Percentiles rank a stretch among this genome's conserved stretches.
Conservation (phyloP, 2,113 vertebrate species). For the Alaudala cheleensis region DNA sequence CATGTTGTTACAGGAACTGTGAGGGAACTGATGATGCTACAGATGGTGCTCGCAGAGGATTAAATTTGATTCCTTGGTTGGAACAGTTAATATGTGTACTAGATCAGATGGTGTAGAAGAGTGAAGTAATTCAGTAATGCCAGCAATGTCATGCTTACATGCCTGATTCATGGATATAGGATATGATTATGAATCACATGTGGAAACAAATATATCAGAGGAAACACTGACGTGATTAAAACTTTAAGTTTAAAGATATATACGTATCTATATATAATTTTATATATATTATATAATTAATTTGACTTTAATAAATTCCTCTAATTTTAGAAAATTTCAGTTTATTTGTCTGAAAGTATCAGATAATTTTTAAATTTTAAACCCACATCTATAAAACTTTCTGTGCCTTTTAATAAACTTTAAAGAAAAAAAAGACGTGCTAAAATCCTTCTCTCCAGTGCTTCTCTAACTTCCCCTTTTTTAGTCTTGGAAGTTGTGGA, state of each 20-base stretch:
- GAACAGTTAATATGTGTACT: constrained; percentile 56
- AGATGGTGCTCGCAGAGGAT: constrained; percentile 59
- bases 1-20: constrained; percentile 53
- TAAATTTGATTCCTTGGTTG: constrained; percentile 61
- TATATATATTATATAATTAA: not conserved
- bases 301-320: not conserved
- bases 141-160: constrained; percentile 50
- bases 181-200: constrained; percentile 47
- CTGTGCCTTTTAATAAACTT: not conserved
- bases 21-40: constrained; percentile 40
- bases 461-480: not conserved
- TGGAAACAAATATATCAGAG: constrained; percentile 16
- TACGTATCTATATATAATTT: not conserved
- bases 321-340: not conserved
- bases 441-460: not conserved
- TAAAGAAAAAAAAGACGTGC: accelerated
- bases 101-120: constrained; percentile 50
- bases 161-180: constrained; percentile 55
- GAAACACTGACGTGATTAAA: not conserved
- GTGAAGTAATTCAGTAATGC: constrained; percentile 59
- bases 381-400: not conserved
- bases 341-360: not conserved
- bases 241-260: not conserved
- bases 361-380: not conserved
- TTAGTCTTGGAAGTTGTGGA: not conserved